Conservation (phyloP, 1,140 invertebrate species). For the Apis cerana region DNA sequence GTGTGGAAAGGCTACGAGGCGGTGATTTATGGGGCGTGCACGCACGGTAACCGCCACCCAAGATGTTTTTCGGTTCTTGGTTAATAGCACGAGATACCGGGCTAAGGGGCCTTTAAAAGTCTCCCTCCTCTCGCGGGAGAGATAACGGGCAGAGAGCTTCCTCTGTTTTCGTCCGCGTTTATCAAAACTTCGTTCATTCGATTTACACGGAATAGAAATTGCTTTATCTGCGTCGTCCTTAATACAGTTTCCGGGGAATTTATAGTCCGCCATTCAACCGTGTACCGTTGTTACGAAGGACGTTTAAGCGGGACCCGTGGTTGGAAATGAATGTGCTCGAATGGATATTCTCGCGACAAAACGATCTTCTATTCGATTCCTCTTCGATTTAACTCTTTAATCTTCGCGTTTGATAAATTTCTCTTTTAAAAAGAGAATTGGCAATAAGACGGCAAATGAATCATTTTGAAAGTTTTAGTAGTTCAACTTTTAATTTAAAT, state of each 20-base stretch:
- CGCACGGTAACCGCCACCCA: slow-evolving; percentile 69
- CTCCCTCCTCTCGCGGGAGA: neutral
- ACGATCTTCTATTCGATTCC: too few species aligned
- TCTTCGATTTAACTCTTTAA: too few species aligned
- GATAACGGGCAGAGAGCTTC: slow-evolving; percentile 53
- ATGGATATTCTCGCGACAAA: too few species aligned
- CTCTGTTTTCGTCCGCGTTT: slow-evolving; percentile 18
- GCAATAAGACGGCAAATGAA: too few species aligned
- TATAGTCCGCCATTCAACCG: neutral
- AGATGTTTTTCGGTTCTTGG: slow-evolving; percentile 73
- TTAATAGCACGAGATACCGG: slow-evolving; percentile 67
- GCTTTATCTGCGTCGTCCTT: slow-evolving; percentile 32
- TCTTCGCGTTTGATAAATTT: too few species aligned
- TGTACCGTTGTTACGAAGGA: neutral
- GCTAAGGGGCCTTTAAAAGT: slow-evolving; percentile 57
- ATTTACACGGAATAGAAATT: slow-evolving; percentile 47
- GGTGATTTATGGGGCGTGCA: slow-evolving; percentile 39
- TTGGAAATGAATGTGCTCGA: too few species aligned
- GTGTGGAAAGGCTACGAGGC: slow-evolving; percentile 39
- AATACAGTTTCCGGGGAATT: slow-evolving; percentile 22
- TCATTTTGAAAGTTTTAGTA: too few species aligned
- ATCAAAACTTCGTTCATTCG: slow-evolving; percentile 49
- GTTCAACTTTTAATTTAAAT: too few species aligned
- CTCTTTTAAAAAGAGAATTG: too few species aligned
- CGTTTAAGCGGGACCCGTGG: neutral